These are phyloP conservation scores for Phrynocephalus versicolor DNA, from an alignment of 2,113 vertebrate species.

Conservation along the genomic window DNA sequence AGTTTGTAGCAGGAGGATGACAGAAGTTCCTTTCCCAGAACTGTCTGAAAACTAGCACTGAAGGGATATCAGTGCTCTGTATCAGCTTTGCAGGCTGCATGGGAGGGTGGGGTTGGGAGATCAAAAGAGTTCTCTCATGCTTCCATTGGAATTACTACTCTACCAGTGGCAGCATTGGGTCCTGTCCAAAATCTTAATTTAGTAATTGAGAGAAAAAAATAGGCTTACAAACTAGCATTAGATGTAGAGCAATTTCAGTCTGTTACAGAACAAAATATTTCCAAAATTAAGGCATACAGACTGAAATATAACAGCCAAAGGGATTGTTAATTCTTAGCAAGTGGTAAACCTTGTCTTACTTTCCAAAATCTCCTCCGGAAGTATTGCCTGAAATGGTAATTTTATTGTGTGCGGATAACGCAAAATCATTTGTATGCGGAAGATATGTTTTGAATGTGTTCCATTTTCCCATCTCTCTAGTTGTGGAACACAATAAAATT, in stretches of 20 bases:
- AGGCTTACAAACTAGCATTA: neutral
- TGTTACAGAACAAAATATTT: constrained; percentile 55
- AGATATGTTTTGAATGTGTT: constrained; percentile 61
- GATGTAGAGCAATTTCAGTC: constrained; percentile 22
- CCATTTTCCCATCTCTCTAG: constrained; percentile 66
- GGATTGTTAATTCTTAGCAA: constrained; percentile 43
- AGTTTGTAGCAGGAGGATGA: no score
- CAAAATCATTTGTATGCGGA: constrained; percentile 56
- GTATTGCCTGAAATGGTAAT: constrained; percentile 64
- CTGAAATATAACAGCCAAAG: constrained; percentile 50
- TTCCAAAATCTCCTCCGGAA: constrained; percentile 39
- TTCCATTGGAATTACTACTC: no score
- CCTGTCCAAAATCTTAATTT: no score
- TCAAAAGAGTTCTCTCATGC: no score
- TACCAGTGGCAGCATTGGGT: no score
- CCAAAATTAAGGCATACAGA: constrained; percentile 42
- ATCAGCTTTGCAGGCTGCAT: neutral
- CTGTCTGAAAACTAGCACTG: no score
- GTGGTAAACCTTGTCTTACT: constrained; percentile 31
- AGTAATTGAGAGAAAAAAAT: neutral
- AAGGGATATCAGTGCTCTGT: neutral
- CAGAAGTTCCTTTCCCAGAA: no score
- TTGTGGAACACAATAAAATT: constrained; percentile 75
- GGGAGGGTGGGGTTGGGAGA: neutral
- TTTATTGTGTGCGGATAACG: constrained; percentile 56